A percentile compares a stretch with the other conserved stretches of the same genome.
phyloP scores from a whole-genome alignment of 2,113 vertebrate genomes.

The Prionailurus viverrinus region DNA sequence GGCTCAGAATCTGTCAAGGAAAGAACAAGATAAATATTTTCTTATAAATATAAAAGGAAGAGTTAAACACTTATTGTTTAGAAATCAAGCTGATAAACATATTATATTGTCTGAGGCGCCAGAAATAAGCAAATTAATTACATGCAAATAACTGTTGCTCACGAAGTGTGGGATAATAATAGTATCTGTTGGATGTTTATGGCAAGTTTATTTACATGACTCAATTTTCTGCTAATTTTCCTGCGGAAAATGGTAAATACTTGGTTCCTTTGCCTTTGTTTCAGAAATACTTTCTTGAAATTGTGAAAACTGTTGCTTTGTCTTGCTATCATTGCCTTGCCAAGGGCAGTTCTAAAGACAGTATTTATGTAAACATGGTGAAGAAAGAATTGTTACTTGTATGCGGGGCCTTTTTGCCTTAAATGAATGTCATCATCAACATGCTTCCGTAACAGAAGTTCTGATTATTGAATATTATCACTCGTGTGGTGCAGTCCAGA shows the following conservation, averaged over 20 bases:
- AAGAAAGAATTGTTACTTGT: background rate
- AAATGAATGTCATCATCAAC: background rate
- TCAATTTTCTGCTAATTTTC: slow-evolving; percentile 76
- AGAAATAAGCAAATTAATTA: slow-evolving; percentile 83
- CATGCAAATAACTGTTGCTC: slow-evolving; percentile 82
- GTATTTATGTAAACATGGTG: background rate
- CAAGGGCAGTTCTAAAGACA: slow-evolving; percentile 34
- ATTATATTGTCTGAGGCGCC: slow-evolving; percentile 79
- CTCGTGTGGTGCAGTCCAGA: background rate
- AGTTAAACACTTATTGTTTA: slow-evolving; percentile 81
- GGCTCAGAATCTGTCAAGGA: slow-evolving; percentile 74
- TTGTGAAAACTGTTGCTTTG: slow-evolving; percentile 35
- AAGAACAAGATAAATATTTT: slow-evolving; percentile 82
- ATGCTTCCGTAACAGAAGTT: background rate
- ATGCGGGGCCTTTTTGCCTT: background rate
- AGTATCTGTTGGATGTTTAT: slow-evolving; percentile 82
- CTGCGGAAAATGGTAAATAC: slow-evolving; percentile 67
- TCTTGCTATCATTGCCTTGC: slow-evolving; percentile 31
- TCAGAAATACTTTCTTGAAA: slow-evolving; percentile 46
- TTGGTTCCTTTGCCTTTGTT: slow-evolving; percentile 59
- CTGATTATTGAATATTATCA: background rate
- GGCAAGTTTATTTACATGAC: slow-evolving; percentile 80
- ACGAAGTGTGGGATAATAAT: slow-evolving; percentile 79
- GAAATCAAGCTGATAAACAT: slow-evolving; percentile 80
- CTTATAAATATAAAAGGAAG: slow-evolving; percentile 76